Evolutionary conservation across 2,113 vertebrate species (phyloP), one percentile per base, ranked within the genome.

Genomic region (Bambusicola thoracicus): DNA sequence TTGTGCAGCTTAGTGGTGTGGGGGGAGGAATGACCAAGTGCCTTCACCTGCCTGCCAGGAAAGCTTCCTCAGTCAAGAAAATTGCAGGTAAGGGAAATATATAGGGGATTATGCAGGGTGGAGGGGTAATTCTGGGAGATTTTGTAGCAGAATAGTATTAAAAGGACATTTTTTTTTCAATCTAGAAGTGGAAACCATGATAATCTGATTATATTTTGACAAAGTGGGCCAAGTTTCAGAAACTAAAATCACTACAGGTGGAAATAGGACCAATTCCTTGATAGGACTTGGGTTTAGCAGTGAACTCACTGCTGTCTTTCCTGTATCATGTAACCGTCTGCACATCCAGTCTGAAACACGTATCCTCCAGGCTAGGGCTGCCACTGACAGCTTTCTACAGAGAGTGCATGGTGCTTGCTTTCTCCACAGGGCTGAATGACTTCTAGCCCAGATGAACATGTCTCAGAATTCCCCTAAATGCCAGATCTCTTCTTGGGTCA

Each of bases 11-110:
- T 36, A 95, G 95, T 6, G 98, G 98, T 20, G 95, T 96, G 5
- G 91, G 98, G 19, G 97, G 97, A 85, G 97, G 94, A 48, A 77
- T 22, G 10, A 90, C 93, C 81, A 91, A 92, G 55, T 99, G 98
- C 85, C 98, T 96, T 22, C 99, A 99, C 69, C 87, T 99, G 53
- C 94, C 98, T 8, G 98, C 98, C 51, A 98, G 97, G 73, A 99
- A 98, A 89, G 98, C 98, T 19, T 96, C 98, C 51, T 98, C 98
- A 2, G 98, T 99, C 75, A 96, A 97, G 79, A 97, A 98, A 79
- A 99, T 99, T 72, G 98, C 99, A 98, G 99, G 98, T 99, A 92
- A 96, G 94, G 85, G 75, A 2, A 36, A 14, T 21, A 8, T 24
- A 7, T 2, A 49, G 29, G 30, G 34, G 10, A 8, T 7, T 2